Percentiles rank a stretch among this genome's conserved stretches.
Evolutionary conservation across 2,113 vertebrate species (phyloP).

Genomic region (Indri indri): DNA sequence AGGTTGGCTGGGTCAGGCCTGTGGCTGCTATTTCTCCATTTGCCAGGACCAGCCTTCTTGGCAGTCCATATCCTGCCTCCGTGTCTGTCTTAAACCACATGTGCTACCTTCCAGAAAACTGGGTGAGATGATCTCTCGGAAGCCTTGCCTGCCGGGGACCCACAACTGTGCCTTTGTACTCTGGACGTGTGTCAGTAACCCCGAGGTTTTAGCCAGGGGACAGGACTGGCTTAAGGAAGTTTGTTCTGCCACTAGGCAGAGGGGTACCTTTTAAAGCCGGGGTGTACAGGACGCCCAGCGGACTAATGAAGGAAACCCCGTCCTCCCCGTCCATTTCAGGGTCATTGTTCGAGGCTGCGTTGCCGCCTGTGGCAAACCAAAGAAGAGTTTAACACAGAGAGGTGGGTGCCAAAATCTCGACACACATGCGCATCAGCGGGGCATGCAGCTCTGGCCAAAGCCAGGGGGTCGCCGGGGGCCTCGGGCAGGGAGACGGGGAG

Average conservation of each 20-base stretch:
- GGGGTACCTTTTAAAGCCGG: conserved; percentile 94
- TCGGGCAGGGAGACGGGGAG: background rate
- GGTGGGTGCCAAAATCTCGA: conserved; percentile 26
- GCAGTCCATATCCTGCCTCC: background rate
- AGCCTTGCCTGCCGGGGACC: background rate
- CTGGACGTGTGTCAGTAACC: background rate
- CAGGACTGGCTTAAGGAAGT: background rate
- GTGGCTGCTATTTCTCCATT: background rate
- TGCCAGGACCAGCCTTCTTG: background rate
- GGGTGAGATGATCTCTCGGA: background rate
- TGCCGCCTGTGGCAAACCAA: conserved; percentile 91
- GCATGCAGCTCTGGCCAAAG: background rate
- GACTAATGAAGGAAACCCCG: conserved; percentile 95
- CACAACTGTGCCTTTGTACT: background rate
- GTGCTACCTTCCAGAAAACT: background rate
- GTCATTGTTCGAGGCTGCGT: conserved; percentile 90
- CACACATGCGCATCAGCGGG: background rate
- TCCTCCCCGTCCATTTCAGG: conserved; percentile 94
- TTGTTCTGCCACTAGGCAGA: background rate
- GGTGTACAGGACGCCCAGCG: conserved; percentile 90
- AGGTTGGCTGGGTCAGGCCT: background rate
- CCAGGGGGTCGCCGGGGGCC: background rate
- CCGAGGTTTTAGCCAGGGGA: background rate
- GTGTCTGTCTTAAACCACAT: background rate
- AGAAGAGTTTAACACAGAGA: conserved; percentile 77